Evolutionary conservation across 2,888 invertebrate genomes (phyloP), one percentile per base, ranked within the genome.

Genomic region (Sarcophaga rosellei): DNA sequence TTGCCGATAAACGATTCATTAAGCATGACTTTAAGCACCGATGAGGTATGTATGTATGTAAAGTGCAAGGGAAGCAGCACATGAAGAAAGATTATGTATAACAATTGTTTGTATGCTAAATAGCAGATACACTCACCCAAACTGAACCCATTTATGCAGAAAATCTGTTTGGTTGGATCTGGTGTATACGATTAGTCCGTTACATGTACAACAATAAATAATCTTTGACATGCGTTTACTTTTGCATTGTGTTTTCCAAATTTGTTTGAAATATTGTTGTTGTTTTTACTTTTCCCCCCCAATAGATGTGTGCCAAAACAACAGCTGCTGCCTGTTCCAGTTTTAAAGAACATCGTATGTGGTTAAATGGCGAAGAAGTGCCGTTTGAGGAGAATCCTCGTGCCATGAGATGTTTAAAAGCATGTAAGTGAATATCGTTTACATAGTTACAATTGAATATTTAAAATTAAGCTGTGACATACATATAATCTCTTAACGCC

Each of bases 1-100:
- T 94, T 99, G 89, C 99, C 99, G 59, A 94, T 98, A 89, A 99
- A 99, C 94, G 98, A 99, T 94, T 99, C 99, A 12, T 94, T 99
- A 85, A 99, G 99, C 94, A 96, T 96, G 88, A 98, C 99, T 75
- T 95, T 99, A 68, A 96, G 96, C 91, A 96, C 96, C 12, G 95
- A 96, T 90, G 96, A 97, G 93, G 97, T 96, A 94, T 35, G 35
- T 35, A 97, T 93, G 97, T 96, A 94, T 35, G 35, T 35, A 35
- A 35, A 53, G 53, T 53, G 53, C 15, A 53, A 53, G 17, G 53
- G 53, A 44, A 57, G 47, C 10, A 21, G 10, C n/a, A 57, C 11
- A 35, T 23, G 35, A 62, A 62, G 59, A 21, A 61, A 45, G 53
- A 53, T 83, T 78, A 23, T 78, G 73, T 66, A 69, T 78, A 80